Evolutionary conservation across 2,888 invertebrate species (phyloP).

Genomic region (Alcis repandata): DNA sequence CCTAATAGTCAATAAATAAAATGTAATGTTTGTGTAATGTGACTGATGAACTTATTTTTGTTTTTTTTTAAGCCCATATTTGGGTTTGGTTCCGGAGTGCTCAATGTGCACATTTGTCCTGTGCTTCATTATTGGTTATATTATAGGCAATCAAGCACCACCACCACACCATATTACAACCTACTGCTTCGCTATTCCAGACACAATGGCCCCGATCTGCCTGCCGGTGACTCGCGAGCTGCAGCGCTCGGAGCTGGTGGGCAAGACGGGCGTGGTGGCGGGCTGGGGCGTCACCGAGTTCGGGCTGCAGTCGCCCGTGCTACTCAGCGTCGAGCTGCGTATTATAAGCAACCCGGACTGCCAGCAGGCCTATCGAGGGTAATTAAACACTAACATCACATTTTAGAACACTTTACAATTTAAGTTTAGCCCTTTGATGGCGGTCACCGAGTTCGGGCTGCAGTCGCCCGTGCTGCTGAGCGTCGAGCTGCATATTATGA

Average conservation of each 20-base stretch:
- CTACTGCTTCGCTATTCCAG: slow-evolving; percentile 47
- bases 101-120: too few species aligned
- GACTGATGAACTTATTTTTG: too few species aligned
- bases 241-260: slow-evolving; percentile 59
- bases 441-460: slow-evolving; percentile 77
- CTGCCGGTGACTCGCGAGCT: slow-evolving; percentile 72
- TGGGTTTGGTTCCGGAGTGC: too few species aligned
- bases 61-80: too few species aligned
- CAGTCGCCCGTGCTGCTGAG: slow-evolving; percentile 77
- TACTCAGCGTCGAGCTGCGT: slow-evolving; percentile 76
- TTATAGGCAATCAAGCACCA: too few species aligned
- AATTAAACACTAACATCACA: too few species aligned
- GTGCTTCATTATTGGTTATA: too few species aligned
- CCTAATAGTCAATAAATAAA: too few species aligned
- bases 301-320: slow-evolving; percentile 72
- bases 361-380: slow-evolving; percentile 64
- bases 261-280: slow-evolving; percentile 72
- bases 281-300: slow-evolving; percentile 87
- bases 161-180: too few species aligned
- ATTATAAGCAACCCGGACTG: slow-evolving; percentile 64
- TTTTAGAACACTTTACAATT: background rate
- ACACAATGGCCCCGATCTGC: slow-evolving; percentile 81
- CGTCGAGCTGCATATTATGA: slow-evolving; percentile 70
- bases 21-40: too few species aligned
- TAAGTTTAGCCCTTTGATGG: too few species aligned